Percentiles rank a stretch among this genome's conserved stretches.
These are phyloP conservation scores for Centruroides sculpturatus DNA, from an alignment of 1,140 invertebrate species.

Conservation along the genomic window DNA sequence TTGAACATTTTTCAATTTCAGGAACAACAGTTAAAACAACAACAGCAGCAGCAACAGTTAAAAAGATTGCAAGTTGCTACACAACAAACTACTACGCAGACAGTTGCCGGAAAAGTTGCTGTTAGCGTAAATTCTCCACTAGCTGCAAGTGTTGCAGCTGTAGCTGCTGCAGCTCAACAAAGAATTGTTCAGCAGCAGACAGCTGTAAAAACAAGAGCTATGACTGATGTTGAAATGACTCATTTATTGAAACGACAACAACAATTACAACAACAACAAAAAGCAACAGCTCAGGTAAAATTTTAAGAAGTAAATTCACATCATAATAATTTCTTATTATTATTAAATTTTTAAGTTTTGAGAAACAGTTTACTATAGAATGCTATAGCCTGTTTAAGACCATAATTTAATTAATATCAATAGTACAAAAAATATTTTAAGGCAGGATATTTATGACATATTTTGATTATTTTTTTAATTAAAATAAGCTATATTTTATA, in stretches of 20 bases:
- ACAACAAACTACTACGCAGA: constrained; percentile 1
- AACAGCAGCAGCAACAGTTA: constrained; percentile 18
- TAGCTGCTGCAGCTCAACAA: constrained; percentile 21
- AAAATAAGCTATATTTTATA: no score
- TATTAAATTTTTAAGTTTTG: no score
- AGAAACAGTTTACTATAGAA: no score
- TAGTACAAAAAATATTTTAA: no score
- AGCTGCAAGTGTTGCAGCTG: constrained; percentile 7
- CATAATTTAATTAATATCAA: no score
- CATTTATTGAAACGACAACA: constrained; percentile 48
- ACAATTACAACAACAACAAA: constrained; percentile 39
- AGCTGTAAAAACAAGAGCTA: constrained; percentile 31
- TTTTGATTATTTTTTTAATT: no score
- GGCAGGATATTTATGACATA: no score
- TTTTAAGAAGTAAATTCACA: no score
- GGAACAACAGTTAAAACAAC: constrained; percentile 21
- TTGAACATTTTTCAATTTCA: background rate
- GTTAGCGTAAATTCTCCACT: constrained; percentile 19
- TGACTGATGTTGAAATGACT: constrained; percentile 50
- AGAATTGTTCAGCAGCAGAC: constrained; percentile 13
- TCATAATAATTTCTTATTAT: no score
- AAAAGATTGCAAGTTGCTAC: constrained; percentile 21
- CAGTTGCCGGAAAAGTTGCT: constrained; percentile 19
- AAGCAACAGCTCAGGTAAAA: constrained; percentile 18
- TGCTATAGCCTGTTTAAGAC: no score